Evolutionary conservation across 2,888 invertebrate genomes (phyloP).

Genomic region (Frankliniella fusca): DNA sequence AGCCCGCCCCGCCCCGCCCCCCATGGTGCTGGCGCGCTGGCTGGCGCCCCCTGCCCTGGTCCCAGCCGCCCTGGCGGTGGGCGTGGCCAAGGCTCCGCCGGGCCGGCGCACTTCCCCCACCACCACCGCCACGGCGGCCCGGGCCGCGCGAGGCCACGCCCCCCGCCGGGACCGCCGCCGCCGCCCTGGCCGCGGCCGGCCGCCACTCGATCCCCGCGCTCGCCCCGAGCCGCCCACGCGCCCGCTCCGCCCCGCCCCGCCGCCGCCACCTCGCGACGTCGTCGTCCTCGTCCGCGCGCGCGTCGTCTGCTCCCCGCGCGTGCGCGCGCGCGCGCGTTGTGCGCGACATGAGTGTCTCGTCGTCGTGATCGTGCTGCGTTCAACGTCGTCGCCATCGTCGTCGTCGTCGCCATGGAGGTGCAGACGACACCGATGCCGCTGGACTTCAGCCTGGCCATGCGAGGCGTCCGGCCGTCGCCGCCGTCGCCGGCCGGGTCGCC

Average conservation of each 20-base stretch:
- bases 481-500: constrained; percentile 33
- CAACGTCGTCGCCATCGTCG: not conserved
- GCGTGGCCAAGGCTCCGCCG: constrained; percentile 42
- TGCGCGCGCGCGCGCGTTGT: not conserved
- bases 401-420: constrained; percentile 27
- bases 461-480: constrained; percentile 34
- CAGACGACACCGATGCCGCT: constrained; percentile 33
- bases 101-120: constrained; percentile 40
- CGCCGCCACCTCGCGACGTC: not conserved
- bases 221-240: too few species aligned
- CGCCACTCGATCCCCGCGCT: not conserved
- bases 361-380: not conserved
- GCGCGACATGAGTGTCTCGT: not conserved
- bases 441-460: constrained; percentile 37
- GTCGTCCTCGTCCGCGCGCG: too few species aligned
- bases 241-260: not conserved
- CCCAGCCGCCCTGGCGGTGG: constrained; percentile 34
- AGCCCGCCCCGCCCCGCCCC: not conserved
- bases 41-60: not conserved
- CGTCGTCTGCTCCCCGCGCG: too few species aligned
- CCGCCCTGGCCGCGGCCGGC: not conserved
- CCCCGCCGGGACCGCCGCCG: not conserved
- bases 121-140: constrained; percentile 27
- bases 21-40: not conserved
- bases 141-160: constrained; percentile 27